phyloP scores from a whole-genome alignment of 1,140 invertebrate genomes.

The Lithobius niger region DNA sequence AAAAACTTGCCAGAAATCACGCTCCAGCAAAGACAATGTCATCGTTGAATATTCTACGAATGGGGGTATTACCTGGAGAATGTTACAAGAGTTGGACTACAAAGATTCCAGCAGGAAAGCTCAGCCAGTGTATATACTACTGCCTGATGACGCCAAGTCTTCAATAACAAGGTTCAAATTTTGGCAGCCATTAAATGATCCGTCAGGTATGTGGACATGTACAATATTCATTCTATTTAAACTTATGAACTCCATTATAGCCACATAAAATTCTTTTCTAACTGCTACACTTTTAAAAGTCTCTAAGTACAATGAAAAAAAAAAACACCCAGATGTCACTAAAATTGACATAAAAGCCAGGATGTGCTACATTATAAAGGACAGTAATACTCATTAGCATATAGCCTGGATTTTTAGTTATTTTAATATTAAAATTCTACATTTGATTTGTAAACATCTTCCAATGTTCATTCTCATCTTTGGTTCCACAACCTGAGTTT shows the following conservation, averaged over 20 bases:
- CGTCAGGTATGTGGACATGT: too few species aligned
- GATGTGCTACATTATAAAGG: slow-evolving; percentile 15
- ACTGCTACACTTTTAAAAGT: neutral
- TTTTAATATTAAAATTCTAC: too few species aligned
- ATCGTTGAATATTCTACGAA: slow-evolving; percentile 32
- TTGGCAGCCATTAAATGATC: slow-evolving; percentile 35
- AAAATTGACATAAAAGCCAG: neutral
- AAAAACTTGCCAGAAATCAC: slow-evolving; percentile 23
- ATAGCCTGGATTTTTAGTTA: too few species aligned
- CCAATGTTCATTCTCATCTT: too few species aligned
- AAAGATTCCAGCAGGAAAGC: slow-evolving; percentile 22
- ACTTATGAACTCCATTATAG: neutral
- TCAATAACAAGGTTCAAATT: slow-evolving; percentile 31
- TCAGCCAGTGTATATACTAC: slow-evolving; percentile 24
- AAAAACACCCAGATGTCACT: neutral
- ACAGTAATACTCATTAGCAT: too few species aligned
- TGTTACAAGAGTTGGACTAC: slow-evolving; percentile 29
- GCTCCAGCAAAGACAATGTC: slow-evolving; percentile 22
- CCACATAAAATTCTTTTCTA: neutral
- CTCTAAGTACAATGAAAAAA: neutral
- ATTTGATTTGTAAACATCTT: too few species aligned
- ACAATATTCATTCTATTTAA: neutral
- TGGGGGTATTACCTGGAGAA: slow-evolving; percentile 32
- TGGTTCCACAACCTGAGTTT: too few species aligned
- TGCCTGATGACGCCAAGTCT: slow-evolving; percentile 30